These are phyloP conservation scores for Odontocerum albicorne DNA, from an alignment of 2,888 invertebrate genomes.

Conservation along the genomic window DNA sequence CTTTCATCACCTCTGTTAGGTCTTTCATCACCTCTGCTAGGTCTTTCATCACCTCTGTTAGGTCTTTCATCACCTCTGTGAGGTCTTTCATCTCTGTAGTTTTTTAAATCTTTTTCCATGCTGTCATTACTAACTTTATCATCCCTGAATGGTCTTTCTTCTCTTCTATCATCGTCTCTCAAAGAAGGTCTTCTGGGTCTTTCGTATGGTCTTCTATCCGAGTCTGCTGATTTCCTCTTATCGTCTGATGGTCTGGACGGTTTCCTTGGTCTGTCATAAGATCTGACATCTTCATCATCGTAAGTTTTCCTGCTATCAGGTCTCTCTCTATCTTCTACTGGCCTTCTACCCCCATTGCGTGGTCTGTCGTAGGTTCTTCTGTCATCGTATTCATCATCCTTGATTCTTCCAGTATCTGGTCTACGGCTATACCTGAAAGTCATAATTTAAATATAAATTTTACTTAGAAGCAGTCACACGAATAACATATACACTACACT, in stretches of 20 bases:
- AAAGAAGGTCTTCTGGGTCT: conserved; percentile 41
- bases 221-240: conserved; percentile 44
- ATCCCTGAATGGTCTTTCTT: conserved; percentile 28
- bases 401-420: conserved; percentile 47
- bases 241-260: conserved; percentile 42
- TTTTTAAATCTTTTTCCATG: not conserved
- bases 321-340: conserved; percentile 36
- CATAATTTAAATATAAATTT: too few relatives aligned
- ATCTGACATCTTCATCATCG: conserved; percentile 38
- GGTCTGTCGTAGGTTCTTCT: conserved; percentile 49
- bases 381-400: conserved; percentile 48
- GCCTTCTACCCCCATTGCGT: conserved; percentile 45
- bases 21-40: conserved; percentile 36
- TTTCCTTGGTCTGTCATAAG: conserved; percentile 37
- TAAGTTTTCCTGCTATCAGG: conserved; percentile 43
- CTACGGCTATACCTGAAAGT: conserved; percentile 55
- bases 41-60: conserved; percentile 38
- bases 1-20: conserved; percentile 29
- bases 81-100: conserved; percentile 40
- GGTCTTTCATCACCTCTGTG: conserved; percentile 39
- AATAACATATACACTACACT: too few relatives aligned
- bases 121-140: not conserved
- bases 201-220: conserved; percentile 42
- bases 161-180: conserved; percentile 27
- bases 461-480: too few relatives aligned